A percentile compares a stretch with the other conserved stretches of the same genome.
Conservation (phyloP, 2,888 invertebrate genomes). For the Stegana nigrithorax region DNA sequence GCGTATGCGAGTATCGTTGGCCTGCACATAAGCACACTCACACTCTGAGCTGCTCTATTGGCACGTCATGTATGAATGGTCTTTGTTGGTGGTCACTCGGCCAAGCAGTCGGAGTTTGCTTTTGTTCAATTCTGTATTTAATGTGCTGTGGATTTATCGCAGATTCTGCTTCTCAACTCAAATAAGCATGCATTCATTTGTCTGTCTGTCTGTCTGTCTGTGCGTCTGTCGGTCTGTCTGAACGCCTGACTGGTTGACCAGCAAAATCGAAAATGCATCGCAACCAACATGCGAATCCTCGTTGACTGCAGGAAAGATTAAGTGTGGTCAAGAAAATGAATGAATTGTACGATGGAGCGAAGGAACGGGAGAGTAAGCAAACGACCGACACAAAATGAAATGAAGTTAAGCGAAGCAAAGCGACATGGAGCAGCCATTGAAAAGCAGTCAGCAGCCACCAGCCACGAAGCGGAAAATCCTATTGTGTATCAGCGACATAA, state of each 20-base stretch:
- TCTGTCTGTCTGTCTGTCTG: not conserved
- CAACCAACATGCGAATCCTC: not conserved
- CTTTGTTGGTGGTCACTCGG: conserved; percentile 54
- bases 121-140: conserved; percentile 33
- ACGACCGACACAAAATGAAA: conserved; percentile 25
- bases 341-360: conserved; percentile 1
- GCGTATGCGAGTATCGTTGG: too few species aligned
- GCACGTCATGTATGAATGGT: conserved; percentile 43
- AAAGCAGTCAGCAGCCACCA: too few species aligned
- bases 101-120: not conserved
- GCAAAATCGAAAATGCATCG: conserved; percentile 12
- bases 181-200: too few species aligned
- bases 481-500: not conserved
- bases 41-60: not conserved
- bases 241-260: not conserved
- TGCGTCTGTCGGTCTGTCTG: not conserved
- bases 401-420: conserved; percentile 25
- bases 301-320: conserved; percentile 20
- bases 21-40: too few species aligned
- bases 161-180: conserved; percentile 30
- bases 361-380: not conserved
- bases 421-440: too few species aligned
- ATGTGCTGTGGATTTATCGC: conserved; percentile 57
- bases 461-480: conserved; percentile 6
- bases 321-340: conserved; percentile 39